Evolutionary conservation across 2,888 invertebrate genomes (phyloP), one percentile per base, ranked within the genome.

Genomic region (Taphrorychus bicolor): DNA sequence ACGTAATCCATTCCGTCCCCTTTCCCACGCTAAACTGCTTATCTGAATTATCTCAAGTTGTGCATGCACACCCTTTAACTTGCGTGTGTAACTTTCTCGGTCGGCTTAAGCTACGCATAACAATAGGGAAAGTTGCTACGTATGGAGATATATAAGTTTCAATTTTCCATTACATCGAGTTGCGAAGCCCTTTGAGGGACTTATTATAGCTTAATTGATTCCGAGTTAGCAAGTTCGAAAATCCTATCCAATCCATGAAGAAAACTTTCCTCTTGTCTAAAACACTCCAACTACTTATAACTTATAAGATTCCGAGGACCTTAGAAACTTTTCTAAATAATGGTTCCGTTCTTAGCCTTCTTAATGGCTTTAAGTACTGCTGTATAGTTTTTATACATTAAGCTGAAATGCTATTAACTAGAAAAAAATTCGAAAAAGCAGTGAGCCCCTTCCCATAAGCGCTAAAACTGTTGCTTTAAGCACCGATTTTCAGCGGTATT

Each of bases 401-500:
- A 32, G n/a, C n/a, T n/a, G n/a, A n/a, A n/a, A n/a, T n/a, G n/a
- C n/a, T n/a, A n/a, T n/a, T n/a, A n/a, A n/a, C n/a, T n/a, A n/a
- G n/a, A n/a, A n/a, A n/a, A n/a, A n/a, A n/a, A n/a, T n/a, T n/a
- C n/a, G 11, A 32, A 32, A 32, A 32, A 32, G 3, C 32, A 32
- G n/a, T n/a, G n/a, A n/a, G n/a, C n/a, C 32, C 32, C 32, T 32
- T 11, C 32, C 32, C 32, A 9, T 32, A 11, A 32, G 32, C 32
- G 32, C 3, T 32, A 32, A 75, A 76, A 78, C 79, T 79, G 79
- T 78, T 79, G 78, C 79, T 74, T 75, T 64, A 70, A 74, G 71
- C 75, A 71, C 72, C 76, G 77, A 76, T 76, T 77, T 75, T 74
- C 75, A 69, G 73, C 61, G 76, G 62, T 80, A 80, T 79, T 80